Base-by-base conservation (phyloP, 2,797 vertebrate species). In the Anabas testudineus region DNA sequence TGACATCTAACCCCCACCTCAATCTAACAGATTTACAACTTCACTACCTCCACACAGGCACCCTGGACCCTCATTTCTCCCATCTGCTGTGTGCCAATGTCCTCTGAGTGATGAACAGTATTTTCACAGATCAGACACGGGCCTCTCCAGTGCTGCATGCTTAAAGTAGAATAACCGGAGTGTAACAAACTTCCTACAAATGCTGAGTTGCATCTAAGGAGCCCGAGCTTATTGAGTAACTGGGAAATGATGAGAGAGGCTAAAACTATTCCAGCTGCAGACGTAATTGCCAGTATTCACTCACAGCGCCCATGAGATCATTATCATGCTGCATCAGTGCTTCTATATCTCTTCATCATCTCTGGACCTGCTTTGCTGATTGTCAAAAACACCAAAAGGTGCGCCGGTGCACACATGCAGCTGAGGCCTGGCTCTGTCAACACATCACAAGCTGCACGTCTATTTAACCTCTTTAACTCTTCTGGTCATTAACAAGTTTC, bases 1-100 rank as follows among this genome's bases (percentile, higher is more conserved):
- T 87, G 87, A 78, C 87, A 83, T 84, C 68, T 71, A 87, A 83
- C 78, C 83, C 62, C 62, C 74, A 71, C 66, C 80, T 89, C 71
- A 51, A 41, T 84, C 68, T 76, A 71, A 76, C 62, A 74, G 76
- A 88, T 88, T 82, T 85, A 84, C 71, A 86, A 72, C 67, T 64
- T 56, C 2, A 30, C 67, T 47, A 55, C 56, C 19, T 66, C 71
- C 61, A 55, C 5, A 13, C 67, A 58, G 36, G 10, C 64, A 49
- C 56, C 28, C 24, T 54, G 56, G 41, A 84, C 54, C 66, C 45
- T 80, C 54, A 19, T 41, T 63, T 76, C 62, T 70, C 48, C 65
- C 72, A 64, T 76, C 62, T 70, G 69, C 45, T 76, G 70, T 76
- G 52, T n/a, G 52, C 47, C 67, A 53, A 24, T 74, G 49, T 82